These are phyloP conservation scores for Elaphurus davidianus DNA, from an alignment of 2,113 vertebrate genomes.

Conservation along the genomic window DNA sequence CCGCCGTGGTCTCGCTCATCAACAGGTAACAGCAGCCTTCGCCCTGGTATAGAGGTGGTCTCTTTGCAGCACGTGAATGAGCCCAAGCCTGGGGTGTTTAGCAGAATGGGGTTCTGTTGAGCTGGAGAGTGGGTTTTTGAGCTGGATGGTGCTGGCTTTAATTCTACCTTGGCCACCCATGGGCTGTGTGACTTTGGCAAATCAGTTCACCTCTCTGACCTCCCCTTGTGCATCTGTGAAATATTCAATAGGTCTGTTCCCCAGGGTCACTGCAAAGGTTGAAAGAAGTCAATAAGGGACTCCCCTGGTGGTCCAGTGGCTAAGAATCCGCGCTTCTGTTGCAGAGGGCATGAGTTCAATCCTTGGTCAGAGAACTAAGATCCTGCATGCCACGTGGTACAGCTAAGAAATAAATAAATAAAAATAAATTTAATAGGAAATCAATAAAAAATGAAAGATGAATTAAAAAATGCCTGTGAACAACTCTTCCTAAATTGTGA, in stretches of 20 bases:
- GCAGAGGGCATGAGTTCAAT: not conserved
- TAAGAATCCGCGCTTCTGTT: not conserved
- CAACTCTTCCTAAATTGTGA: not conserved
- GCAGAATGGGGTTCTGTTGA: not conserved
- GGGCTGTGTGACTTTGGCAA: not conserved
- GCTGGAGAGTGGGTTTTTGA: not conserved
- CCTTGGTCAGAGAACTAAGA: not conserved
- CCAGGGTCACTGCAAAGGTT: accelerated
- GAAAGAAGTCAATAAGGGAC: not conserved
- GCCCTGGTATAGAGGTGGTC: accelerated
- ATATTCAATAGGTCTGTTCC: not conserved
- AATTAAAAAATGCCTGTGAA: not conserved
- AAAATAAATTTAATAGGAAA: not conserved
- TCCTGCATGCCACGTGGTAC: not conserved
- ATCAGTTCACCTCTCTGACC: not conserved
- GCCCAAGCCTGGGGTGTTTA: accelerated
- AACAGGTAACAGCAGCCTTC: conserved; percentile 87
- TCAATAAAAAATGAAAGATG: not conserved
- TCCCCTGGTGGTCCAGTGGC: not conserved
- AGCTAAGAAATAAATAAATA: not conserved
- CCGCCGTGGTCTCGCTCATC: conserved; percentile 87
- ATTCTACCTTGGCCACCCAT: not conserved
- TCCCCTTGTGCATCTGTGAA: not conserved
- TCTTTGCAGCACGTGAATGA: accelerated
- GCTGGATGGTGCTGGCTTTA: not conserved